These are phyloP conservation scores for Torymus aiolomorphi DNA, from an alignment of 2,888 invertebrate species.

Conservation along the genomic window DNA sequence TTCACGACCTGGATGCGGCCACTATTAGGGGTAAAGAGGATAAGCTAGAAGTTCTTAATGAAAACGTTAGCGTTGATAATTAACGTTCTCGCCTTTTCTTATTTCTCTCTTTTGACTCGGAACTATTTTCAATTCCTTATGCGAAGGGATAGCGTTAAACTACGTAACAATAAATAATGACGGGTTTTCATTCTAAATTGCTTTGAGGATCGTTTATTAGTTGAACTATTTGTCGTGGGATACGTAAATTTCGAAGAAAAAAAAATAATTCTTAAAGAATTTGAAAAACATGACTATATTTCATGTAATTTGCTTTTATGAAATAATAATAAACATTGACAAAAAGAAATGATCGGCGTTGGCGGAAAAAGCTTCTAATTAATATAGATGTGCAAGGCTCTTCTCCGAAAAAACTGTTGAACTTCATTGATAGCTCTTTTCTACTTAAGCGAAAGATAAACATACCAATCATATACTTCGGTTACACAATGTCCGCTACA, in stretches of 20 bases:
- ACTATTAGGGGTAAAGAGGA: constrained; percentile 21
- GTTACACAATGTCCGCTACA: constrained; percentile 38
- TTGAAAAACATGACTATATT: constrained; percentile 30
- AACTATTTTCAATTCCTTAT: constrained; percentile 28
- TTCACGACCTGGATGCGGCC: background rate
- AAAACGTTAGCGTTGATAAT: constrained; percentile 29
- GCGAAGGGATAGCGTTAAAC: constrained; percentile 1
- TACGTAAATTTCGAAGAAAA: constrained; percentile 1
- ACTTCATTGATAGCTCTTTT: constrained; percentile 33
- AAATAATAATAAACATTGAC: constrained; percentile 23
- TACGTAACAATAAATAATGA: constrained; percentile 3
- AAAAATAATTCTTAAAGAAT: constrained; percentile 1
- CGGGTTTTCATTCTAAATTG: constrained; percentile 10
- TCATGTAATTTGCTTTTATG: constrained; percentile 24
- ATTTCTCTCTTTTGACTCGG: constrained; percentile 23
- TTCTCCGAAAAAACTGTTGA: no score
- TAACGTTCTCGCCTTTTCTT: constrained; percentile 13
- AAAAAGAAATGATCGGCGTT: constrained; percentile 4
- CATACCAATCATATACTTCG: constrained; percentile 42
- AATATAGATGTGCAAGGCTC: background rate
- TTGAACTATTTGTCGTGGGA: constrained; percentile 9
- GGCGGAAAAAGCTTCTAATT: constrained; percentile 10
- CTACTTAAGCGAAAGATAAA: constrained; percentile 1
- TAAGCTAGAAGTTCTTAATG: background rate
- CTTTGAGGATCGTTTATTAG: background rate